Conservation (phyloP, 2,113 vertebrate genomes). For the Caranx melampygus region DNA sequence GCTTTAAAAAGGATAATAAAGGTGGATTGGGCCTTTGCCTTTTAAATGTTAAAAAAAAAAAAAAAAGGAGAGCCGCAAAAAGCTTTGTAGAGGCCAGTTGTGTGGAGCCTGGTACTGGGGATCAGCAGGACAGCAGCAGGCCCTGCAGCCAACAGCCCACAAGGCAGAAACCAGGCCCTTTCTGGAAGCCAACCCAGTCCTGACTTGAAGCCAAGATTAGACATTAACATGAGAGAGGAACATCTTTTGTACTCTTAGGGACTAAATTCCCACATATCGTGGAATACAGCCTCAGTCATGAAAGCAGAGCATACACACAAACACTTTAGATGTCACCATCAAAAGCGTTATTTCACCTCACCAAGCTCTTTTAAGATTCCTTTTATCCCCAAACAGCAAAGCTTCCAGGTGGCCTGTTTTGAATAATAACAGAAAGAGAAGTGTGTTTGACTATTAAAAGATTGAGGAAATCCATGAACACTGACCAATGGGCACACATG, state of each 20-base stretch:
- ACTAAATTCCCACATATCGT: not conserved
- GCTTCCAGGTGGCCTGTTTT: conserved; percentile 46
- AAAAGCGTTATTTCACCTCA: conserved; percentile 34
- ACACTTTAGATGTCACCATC: conserved; percentile 1
- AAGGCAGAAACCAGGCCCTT: conserved; percentile 1
- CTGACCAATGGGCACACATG: conserved; percentile 31
- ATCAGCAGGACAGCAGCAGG: not conserved
- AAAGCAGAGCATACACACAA: conserved; percentile 9
- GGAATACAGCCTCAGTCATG: not conserved
- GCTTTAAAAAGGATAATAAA: conserved; percentile 37
- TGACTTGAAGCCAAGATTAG: conserved; percentile 12
- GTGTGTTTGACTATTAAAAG: conserved; percentile 13
- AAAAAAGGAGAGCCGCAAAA: conserved; percentile 2
- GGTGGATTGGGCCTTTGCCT: conserved; percentile 23
- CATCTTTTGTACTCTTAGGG: not conserved
- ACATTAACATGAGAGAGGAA: not conserved
- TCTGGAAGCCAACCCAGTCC: not conserved
- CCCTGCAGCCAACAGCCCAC: conserved; percentile 15
- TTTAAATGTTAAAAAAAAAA: conserved; percentile 63
- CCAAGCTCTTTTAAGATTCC: conserved; percentile 16
- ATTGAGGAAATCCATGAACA: conserved; percentile 7
- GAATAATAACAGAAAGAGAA: conserved; percentile 27
- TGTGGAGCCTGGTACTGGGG: conserved; percentile 5
- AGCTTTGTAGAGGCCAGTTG: conserved; percentile 54
- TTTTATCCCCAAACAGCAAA: conserved; percentile 41